Conservation (phyloP, 2,888 invertebrate genomes). For the Mythimna pallens region DNA sequence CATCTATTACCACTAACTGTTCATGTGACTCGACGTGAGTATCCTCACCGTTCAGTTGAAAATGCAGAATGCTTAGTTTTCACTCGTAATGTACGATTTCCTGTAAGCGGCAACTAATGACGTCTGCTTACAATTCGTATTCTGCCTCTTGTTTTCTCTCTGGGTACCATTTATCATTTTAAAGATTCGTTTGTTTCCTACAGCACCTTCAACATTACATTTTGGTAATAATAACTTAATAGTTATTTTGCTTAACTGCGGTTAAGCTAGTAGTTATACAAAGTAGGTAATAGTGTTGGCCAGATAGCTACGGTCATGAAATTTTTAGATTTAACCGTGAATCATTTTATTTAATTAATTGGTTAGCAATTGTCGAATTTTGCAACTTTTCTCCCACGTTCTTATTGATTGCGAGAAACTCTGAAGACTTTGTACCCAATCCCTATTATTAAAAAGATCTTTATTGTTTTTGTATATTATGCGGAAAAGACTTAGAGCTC, state of each 20-base stretch:
- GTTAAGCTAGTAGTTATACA: conserved; percentile 12
- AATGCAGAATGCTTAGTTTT: conserved; percentile 74
- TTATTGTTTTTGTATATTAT: background rate
- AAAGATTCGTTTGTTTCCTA: conserved; percentile 57
- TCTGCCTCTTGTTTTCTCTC: conserved; percentile 71
- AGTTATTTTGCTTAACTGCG: conserved; percentile 21
- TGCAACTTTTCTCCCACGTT: conserved; percentile 31
- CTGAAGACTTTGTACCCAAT: background rate
- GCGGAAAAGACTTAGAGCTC: background rate
- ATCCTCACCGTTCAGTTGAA: conserved; percentile 68
- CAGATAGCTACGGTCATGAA: conserved; percentile 26
- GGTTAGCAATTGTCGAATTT: conserved; percentile 34
- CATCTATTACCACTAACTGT: conserved; percentile 43
- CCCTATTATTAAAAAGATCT: background rate
- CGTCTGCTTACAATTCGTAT: conserved; percentile 66
- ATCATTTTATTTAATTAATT: conserved; percentile 56
- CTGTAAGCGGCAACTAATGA: conserved; percentile 73
- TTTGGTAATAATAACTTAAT: conserved; percentile 31
- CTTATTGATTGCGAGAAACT: conserved; percentile 14
- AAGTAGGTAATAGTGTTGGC: conserved; percentile 26
- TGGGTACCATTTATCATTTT: conserved; percentile 69
- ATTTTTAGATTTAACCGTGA: conserved; percentile 38
- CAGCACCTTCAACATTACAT: conserved; percentile 29
- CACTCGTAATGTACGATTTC: conserved; percentile 77
- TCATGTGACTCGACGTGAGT: conserved; percentile 49